Percentiles rank a stretch among this genome's conserved stretches.
phyloP scores from a whole-genome alignment of 2,797 vertebrate species.

The Gallinago nigripennis region DNA sequence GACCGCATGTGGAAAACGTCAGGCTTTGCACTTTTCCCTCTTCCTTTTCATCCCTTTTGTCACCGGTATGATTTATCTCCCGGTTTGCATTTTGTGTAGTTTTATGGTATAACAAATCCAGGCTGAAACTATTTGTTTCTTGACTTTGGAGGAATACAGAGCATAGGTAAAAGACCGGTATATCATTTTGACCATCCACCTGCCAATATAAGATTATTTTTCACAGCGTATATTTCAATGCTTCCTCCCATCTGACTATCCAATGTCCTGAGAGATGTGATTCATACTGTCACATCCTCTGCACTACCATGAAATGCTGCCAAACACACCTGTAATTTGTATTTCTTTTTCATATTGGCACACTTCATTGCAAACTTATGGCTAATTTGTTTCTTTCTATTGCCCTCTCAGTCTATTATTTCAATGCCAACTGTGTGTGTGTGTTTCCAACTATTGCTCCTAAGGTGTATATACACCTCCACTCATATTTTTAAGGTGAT shows the following conservation, averaged over 20 bases:
- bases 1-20: neutral
- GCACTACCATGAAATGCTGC: neutral
- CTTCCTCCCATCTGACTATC: neutral
- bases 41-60: neutral
- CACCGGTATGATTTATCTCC: neutral
- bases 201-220: neutral
- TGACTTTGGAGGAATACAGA: neutral
- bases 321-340: neutral
- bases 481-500: neutral
- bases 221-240: neutral
- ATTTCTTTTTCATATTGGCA: neutral
- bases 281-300: neutral
- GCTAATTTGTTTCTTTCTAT: neutral
- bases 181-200: neutral
- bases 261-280: neutral
- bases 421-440: neutral
- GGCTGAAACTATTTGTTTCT: neutral
- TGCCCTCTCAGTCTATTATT: neutral
- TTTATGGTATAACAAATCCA: slow-evolving; percentile 24
- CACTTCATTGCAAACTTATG: neutral
- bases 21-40: neutral
- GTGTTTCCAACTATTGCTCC: neutral
- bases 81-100: neutral
- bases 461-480: neutral
- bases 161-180: neutral